Conservation (phyloP, 2,113 vertebrate genomes). For the Solea solea region DNA sequence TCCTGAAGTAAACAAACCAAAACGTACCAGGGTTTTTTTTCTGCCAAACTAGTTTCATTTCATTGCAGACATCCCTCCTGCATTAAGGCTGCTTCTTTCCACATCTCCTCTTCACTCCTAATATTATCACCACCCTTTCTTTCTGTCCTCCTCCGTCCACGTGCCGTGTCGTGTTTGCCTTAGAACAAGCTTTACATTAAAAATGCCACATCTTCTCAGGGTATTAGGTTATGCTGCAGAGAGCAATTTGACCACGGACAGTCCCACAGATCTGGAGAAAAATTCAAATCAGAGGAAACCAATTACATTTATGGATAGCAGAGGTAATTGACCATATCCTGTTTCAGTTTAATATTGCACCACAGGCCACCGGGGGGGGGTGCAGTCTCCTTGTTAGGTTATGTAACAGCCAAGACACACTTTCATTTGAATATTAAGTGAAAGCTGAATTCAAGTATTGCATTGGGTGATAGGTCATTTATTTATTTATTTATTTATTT, state of each 20-base stretch:
- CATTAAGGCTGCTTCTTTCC: background rate
- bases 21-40: background rate
- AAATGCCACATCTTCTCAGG: constrained; percentile 8
- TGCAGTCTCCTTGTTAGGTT: constrained; percentile 9
- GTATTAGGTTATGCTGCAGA: constrained; percentile 8
- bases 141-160: background rate
- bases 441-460: constrained; percentile 19
- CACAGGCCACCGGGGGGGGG: constrained; percentile 2
- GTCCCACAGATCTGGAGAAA: constrained; percentile 12
- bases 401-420: constrained; percentile 19
- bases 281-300: constrained; percentile 46
- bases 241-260: constrained; percentile 8
- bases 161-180: constrained; percentile 10
- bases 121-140: background rate
- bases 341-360: constrained; percentile 38
- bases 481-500: too few species aligned
- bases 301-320: constrained; percentile 53
- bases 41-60: background rate
- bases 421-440: constrained; percentile 32
- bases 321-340: constrained; percentile 62
- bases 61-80: constrained; percentile 9
- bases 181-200: constrained; percentile 9
- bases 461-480: constrained; percentile 5
- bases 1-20: background rate
- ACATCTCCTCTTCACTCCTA: constrained; percentile 4